These are phyloP conservation scores for Muscicapa striata DNA, from an alignment of 2,797 vertebrate genomes.

Conservation along the genomic window DNA sequence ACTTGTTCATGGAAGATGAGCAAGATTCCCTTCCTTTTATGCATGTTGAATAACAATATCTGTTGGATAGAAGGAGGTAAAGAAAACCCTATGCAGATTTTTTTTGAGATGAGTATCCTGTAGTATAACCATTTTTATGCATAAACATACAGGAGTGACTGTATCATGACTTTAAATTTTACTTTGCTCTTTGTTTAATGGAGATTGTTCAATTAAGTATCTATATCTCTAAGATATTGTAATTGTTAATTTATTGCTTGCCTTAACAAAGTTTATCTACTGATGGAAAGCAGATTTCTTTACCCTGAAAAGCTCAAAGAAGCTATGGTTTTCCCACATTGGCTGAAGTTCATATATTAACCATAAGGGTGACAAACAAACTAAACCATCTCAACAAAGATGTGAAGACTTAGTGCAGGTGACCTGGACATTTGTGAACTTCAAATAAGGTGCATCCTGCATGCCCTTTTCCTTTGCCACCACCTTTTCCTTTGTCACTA, in stretches of 20 bases:
- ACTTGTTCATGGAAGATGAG: background rate
- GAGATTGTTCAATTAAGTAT: background rate
- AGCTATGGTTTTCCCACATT: background rate
- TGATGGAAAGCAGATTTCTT: background rate
- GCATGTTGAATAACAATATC: background rate
- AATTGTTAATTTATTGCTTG: background rate
- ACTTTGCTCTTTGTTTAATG: background rate
- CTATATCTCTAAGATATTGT: background rate
- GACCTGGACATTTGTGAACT: background rate
- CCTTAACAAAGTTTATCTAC: background rate
- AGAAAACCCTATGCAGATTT: background rate
- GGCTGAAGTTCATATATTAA: conserved; percentile 15
- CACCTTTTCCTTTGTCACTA: background rate
- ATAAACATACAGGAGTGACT: background rate
- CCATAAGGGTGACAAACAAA: background rate
- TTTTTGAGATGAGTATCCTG: background rate
- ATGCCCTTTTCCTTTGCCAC: background rate
- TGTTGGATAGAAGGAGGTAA: background rate
- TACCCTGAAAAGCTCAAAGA: background rate
- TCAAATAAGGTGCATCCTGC: accelerated
- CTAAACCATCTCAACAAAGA: background rate
- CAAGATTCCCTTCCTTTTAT: background rate
- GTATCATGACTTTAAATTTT: background rate
- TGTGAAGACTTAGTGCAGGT: background rate
- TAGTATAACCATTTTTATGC: background rate